Evolutionary conservation across 1,140 invertebrate species (phyloP).

Genomic region (Nasonia longicornis): DNA sequence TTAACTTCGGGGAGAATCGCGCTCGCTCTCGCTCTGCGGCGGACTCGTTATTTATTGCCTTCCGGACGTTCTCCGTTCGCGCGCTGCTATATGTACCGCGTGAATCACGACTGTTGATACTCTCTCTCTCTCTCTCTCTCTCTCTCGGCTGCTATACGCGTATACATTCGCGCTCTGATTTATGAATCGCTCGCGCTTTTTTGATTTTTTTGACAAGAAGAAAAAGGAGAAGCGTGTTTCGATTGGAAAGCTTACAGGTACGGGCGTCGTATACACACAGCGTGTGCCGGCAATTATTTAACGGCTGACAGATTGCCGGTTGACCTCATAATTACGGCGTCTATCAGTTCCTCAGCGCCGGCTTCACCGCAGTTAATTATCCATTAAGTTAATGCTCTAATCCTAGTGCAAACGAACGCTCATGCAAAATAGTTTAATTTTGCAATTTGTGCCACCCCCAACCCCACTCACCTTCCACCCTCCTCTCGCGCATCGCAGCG

Average conservation of each 20-base stretch:
- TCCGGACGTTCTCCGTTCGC: neutral
- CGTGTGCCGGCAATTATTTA: constrained; percentile 5
- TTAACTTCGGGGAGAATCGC: constrained; percentile 26
- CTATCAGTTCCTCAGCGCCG: constrained; percentile 3
- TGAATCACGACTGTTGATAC: constrained; percentile 4
- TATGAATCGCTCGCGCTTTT: neutral
- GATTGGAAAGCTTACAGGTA: no score
- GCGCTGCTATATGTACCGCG: neutral
- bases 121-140: neutral
- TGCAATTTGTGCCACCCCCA: constrained; percentile 11
- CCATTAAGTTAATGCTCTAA: constrained; percentile 35
- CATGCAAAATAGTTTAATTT: constrained; percentile 33
- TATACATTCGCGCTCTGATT: neutral
- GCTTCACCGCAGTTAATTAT: constrained; percentile 20
- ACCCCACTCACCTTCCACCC: no score
- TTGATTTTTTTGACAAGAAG: neutral
- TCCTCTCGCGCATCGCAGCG: no score
- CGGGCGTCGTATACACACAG: no score
- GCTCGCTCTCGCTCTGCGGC: neutral
- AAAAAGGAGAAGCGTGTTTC: neutral
- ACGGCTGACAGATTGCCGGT: constrained; percentile 11
- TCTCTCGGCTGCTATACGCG: neutral
- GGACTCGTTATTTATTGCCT: constrained; percentile 4
- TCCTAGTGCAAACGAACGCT: constrained; percentile 10
- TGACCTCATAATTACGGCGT: constrained; percentile 31